phyloP scores from a whole-genome alignment of 1,140 invertebrate species.

The Ooceraea biroi region DNA sequence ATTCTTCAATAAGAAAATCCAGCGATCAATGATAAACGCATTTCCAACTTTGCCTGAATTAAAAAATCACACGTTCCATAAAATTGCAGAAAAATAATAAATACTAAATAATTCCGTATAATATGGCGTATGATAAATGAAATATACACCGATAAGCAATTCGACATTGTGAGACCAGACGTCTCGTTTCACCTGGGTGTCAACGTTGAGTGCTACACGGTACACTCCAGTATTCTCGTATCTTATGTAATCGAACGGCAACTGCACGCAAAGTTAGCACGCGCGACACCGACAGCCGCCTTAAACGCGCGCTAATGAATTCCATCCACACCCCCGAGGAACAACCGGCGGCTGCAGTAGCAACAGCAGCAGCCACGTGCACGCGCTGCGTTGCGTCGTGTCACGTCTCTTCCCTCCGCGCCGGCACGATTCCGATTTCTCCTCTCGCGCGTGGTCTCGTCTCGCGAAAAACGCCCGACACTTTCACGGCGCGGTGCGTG shows the following conservation, averaged over 20 bases:
- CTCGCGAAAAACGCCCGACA: conserved; percentile 72
- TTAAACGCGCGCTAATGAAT: conserved; percentile 50
- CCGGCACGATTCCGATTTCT: conserved; percentile 69
- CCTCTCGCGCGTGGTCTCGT: conserved; percentile 60
- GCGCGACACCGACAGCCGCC: conserved; percentile 2
- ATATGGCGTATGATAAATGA: background rate
- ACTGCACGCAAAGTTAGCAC: conserved; percentile 15
- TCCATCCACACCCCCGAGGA: conserved; percentile 35
- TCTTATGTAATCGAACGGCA: conserved; percentile 12
- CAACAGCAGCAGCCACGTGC: background rate
- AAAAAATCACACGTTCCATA: no score
- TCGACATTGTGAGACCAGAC: no score
- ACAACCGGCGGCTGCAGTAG: background rate
- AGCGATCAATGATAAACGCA: no score
- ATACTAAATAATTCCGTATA: background rate
- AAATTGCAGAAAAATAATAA: conserved; percentile 5
- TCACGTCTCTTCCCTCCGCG: no score
- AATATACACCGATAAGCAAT: no score
- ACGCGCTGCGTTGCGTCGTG: background rate
- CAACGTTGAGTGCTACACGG: background rate
- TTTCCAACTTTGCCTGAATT: no score
- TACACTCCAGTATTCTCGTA: background rate
- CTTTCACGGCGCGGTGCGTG: conserved; percentile 66
- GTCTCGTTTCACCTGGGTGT: background rate
- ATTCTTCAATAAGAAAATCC: no score